These are phyloP conservation scores for Todiramphus chloris DNA, from an alignment of 2,113 vertebrate genomes.

Conservation along the genomic window DNA sequence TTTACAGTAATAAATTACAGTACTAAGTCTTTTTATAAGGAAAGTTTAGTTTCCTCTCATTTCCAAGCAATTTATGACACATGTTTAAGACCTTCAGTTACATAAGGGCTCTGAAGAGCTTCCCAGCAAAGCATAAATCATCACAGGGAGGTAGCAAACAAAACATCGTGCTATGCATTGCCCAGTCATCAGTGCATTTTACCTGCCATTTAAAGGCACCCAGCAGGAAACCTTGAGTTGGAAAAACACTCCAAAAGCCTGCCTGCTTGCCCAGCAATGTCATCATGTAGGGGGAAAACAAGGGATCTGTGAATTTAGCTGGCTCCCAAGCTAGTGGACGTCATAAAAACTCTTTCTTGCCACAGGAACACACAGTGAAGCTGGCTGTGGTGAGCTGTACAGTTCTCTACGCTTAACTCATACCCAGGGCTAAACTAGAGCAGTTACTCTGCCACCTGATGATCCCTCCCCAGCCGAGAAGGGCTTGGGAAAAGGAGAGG, in stretches of 20 bases:
- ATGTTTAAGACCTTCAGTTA: neutral
- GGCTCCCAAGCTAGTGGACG: neutral
- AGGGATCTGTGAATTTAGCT: neutral
- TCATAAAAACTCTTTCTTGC: neutral
- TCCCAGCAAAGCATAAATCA: neutral
- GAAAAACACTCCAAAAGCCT: neutral
- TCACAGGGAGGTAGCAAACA: neutral
- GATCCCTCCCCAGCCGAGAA: neutral
- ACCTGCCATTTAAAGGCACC: neutral
- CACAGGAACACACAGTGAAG: neutral
- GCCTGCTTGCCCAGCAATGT: neutral
- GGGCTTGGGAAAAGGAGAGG: neutral
- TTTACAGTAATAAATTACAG: slow-evolving; percentile 63
- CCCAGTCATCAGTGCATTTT: neutral
- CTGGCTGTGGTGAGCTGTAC: neutral
- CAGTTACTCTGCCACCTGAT: neutral
- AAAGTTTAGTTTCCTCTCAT: slow-evolving; percentile 44
- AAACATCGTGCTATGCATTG: neutral
- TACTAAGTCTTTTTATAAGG: neutral
- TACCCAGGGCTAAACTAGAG: neutral
- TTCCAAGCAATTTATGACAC: slow-evolving; percentile 32
- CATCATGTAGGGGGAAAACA: fast-evolving
- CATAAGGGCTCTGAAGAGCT: neutral
- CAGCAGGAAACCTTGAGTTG: neutral
- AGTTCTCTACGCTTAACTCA: neutral